phyloP scores from a whole-genome alignment of 2,888 invertebrate genomes.

The Parnassius glacialis region DNA sequence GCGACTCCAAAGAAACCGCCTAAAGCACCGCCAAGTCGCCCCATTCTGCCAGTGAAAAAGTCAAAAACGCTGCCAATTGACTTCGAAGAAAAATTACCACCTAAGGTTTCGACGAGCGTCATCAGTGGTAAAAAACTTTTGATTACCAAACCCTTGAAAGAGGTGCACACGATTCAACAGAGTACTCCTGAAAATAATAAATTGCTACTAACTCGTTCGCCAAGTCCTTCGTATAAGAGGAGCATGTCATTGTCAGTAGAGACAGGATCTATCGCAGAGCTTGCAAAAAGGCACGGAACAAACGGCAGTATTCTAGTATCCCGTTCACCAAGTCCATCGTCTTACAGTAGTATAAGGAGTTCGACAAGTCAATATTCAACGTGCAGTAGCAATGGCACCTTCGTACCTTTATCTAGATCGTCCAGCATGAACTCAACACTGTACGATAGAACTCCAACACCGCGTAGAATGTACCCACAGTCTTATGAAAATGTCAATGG shows the following conservation, averaged over 20 bases:
- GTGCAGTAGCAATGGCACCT: constrained; percentile 72
- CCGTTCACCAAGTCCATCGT: constrained; percentile 81
- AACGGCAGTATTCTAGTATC: constrained; percentile 59
- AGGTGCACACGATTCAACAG: constrained; percentile 63
- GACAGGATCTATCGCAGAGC: constrained; percentile 74
- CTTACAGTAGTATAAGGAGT: constrained; percentile 63
- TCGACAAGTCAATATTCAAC: constrained; percentile 71
- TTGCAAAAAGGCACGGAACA: constrained; percentile 67
- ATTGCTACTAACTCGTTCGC: constrained; percentile 54
- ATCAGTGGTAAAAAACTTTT: constrained; percentile 64
- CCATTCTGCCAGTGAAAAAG: constrained; percentile 70
- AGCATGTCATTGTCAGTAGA: constrained; percentile 68
- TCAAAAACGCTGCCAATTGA: constrained; percentile 72
- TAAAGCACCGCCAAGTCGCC: constrained; percentile 59
- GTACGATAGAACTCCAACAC: constrained; percentile 74
- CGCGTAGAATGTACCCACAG: constrained; percentile 86
- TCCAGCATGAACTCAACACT: constrained; percentile 66
- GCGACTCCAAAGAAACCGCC: constrained; percentile 72
- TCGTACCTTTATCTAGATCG: constrained; percentile 65
- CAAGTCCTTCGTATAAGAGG: constrained; percentile 65
- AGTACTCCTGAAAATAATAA: constrained; percentile 51
- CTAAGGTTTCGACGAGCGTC: constrained; percentile 50
- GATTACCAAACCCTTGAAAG: constrained; percentile 68
- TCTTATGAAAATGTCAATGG: constrained; percentile 67
- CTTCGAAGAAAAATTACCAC: constrained; percentile 66